Evolutionary conservation across 2,888 invertebrate species (phyloP), one percentile per base, ranked within the genome.

Genomic region (Athalia circularis): DNA sequence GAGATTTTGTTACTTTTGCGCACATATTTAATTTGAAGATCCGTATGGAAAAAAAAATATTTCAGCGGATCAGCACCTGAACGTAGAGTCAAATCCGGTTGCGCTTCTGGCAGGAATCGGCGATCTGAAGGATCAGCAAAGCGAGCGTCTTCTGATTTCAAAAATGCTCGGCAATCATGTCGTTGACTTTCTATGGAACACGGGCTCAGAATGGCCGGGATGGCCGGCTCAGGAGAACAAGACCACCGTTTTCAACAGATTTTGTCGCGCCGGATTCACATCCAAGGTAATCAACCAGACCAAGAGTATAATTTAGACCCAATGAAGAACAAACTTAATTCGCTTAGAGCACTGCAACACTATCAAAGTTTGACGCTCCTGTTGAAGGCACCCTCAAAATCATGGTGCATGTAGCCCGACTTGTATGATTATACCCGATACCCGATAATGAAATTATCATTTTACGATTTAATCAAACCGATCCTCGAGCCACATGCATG

Each of bases 131-230:
- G 89, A 90, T 59, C 79, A 81, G 0, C 88, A 87, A 75, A 88
- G 86, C 79, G 88, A 90, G 78, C 84, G 85, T 13, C 81, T 86
- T 11, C 80, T 90, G 29, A 92, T 96, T 86, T 95, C 94, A 4
- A 93, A 96, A 84, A 95, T 97, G 89, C 92, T 97, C 86, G 94
- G 95, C 84, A 94, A 95, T 85, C 94, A 95, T 84, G 94, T 95
- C 0, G 95, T 97, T 1, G 96, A 97, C 86, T 96, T 98, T 85
- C 93, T 98, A 54, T 98, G 98, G 97, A 97, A 97, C 67, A 94
- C 96, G 78, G 94, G 96, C 82, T 94, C 96, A 79, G 97, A 97
- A 83, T 95, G 94, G 90, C 94, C 94, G 81, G 96, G 96, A 84
- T 94, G 95, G 93, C 93, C 90, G 0, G 82, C 88, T 0, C 89